These are phyloP conservation scores for Stegophylla sp. DNA, from an alignment of 2,888 invertebrate genomes.

Conservation along the genomic window DNA sequence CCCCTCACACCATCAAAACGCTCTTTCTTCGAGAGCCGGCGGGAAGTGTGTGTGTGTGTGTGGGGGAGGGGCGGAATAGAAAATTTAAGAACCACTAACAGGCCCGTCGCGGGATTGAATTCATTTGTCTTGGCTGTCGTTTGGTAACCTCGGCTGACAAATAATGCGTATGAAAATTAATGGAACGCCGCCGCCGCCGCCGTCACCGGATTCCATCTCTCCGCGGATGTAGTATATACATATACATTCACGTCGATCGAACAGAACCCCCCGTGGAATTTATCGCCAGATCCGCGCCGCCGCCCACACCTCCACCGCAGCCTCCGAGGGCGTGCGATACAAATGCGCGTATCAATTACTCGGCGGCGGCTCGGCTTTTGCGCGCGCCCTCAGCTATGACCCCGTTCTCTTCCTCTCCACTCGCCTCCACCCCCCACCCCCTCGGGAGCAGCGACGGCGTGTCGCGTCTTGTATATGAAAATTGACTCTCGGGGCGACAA, in stretches of 20 bases:
- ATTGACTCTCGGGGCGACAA: not conserved
- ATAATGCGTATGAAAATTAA: slow-evolving; percentile 50
- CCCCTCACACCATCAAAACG: too few relatives aligned
- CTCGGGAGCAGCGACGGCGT: not conserved
- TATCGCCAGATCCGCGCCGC: slow-evolving; percentile 13
- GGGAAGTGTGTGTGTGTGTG: not conserved
- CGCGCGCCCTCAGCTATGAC: not conserved
- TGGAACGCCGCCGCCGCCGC: not conserved
- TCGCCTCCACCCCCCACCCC: not conserved
- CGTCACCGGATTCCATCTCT: not conserved
- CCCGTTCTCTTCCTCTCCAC: too few relatives aligned
- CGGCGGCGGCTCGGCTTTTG: not conserved
- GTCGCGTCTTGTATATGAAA: slow-evolving; percentile 32
- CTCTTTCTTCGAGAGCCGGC: too few relatives aligned
- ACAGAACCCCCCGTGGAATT: slow-evolving; percentile 3
- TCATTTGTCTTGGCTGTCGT: slow-evolving; percentile 51
- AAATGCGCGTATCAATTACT: slow-evolving; percentile 44
- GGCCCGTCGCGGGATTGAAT: slow-evolving; percentile 31
- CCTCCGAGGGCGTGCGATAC: slow-evolving; percentile 27
- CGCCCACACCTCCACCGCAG: too few relatives aligned
- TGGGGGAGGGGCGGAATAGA: not conserved
- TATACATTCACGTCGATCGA: slow-evolving; percentile 34
- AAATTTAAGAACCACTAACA: slow-evolving; percentile 34
- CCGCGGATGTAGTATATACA: not conserved
- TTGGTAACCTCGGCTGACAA: slow-evolving; percentile 50